Base-by-base conservation (phyloP, 2,888 invertebrate species). In the Agonopterix subpropinquella region DNA sequence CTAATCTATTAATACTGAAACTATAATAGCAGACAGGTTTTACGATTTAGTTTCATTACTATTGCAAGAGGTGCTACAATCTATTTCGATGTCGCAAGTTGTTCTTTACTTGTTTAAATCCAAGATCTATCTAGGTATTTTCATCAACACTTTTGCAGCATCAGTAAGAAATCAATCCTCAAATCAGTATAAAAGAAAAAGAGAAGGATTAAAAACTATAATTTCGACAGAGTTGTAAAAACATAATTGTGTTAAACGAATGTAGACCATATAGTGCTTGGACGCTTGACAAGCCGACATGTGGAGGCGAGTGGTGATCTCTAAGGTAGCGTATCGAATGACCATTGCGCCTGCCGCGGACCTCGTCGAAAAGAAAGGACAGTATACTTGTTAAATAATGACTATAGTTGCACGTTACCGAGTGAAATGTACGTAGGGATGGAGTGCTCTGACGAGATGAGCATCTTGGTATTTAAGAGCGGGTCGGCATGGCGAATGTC, bases 401-500 rank as follows among this genome's bases (percentile, higher is more conserved):
- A 83, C 85, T 72, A 83, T 80, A 79, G 85, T 83, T 80, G 84
- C 78, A 77, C 71, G 81, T 70, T 80, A 73, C 80, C 62, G 67
- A 83, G 87, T 86, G 85, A 85, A 87, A 87, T 86, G 86, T 64
- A 72, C 82, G 85, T 80, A 86, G 86, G 86, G 85, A 83, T 86
- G 84, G 83, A 82, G 85, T 79, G 76, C 74, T 81, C 81, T 71
- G 79, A 73, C 81, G 81, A 85, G 87, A 88, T 87, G 86, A 87
- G 84, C 82, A 82, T 73, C 74, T 81, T 75, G 62, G 73, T 88
- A 88, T 88, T 87, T 88, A 88, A 88, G 86, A 82, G 87, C 87
- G 80, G 78, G 78, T 69, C 77, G 75, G 73, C 72, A 69, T 74
- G 70, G 80, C 76, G 82, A 87, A 85, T 86, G 80, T 83, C 87